Evolutionary conservation across 2,888 invertebrate genomes (phyloP).

Genomic region (Archips crataeganus): DNA sequence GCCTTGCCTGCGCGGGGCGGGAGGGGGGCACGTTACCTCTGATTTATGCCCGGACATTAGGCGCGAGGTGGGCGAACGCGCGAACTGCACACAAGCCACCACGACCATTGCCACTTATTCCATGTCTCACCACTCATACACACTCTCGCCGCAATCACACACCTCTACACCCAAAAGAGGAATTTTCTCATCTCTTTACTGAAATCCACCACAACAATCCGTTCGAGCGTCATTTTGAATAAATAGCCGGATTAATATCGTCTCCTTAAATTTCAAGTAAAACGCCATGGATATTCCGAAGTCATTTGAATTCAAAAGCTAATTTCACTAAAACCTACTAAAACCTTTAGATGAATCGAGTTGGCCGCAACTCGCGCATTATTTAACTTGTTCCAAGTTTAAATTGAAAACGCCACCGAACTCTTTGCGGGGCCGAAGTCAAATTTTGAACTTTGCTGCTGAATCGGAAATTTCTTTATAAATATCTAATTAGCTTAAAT

Average conservation of each 20-base stretch:
- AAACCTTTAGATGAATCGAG: constrained; percentile 79
- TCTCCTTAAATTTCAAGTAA: constrained; percentile 56
- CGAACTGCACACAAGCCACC: constrained; percentile 72
- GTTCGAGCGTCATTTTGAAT: constrained; percentile 48
- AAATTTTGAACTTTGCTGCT: constrained; percentile 85
- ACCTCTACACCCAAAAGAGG: background rate
- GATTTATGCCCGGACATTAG: constrained; percentile 81
- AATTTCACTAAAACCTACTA: constrained; percentile 81
- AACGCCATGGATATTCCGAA: constrained; percentile 71
- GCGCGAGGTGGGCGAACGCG: constrained; percentile 70
- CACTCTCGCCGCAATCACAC: background rate
- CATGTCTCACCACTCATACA: constrained; percentile 50
- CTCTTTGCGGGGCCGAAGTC: constrained; percentile 82
- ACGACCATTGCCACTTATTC: constrained; percentile 66
- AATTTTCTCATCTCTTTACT: background rate
- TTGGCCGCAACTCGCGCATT: constrained; percentile 82
- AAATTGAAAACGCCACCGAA: constrained; percentile 85
- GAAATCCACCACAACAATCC: constrained; percentile 16
- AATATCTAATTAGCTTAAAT: constrained; percentile 86
- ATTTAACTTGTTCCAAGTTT: constrained; percentile 85
- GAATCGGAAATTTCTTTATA: constrained; percentile 86
- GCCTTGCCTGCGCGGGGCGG: constrained; percentile 65
- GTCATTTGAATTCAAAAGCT: constrained; percentile 82
- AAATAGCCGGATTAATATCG: constrained; percentile 60
- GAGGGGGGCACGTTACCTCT: constrained; percentile 70